These are phyloP conservation scores for Dufourea novaeangliae DNA, from an alignment of 1,140 invertebrate genomes.

Conservation along the genomic window DNA sequence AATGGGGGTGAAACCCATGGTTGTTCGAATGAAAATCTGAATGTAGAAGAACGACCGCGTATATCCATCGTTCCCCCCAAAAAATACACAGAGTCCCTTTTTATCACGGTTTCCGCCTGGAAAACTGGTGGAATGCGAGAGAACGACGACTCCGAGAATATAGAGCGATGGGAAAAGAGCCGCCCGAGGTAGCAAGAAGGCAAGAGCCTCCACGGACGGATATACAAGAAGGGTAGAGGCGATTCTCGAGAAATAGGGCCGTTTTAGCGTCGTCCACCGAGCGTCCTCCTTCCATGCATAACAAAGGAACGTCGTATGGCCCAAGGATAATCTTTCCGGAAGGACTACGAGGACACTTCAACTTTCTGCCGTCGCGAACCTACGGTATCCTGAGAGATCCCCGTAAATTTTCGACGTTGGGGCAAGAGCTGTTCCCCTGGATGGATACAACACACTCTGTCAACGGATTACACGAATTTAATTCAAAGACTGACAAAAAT, in stretches of 20 bases:
- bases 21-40: background rate
- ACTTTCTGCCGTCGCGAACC: background rate
- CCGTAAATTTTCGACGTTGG: constrained; percentile 3
- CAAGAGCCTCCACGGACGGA: constrained; percentile 11
- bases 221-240: constrained; percentile 26
- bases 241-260: constrained; percentile 40
- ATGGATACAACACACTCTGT: no score
- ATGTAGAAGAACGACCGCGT: background rate
- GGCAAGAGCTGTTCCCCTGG: no score
- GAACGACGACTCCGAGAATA: constrained; percentile 24
- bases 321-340: constrained; percentile 31
- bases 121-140: constrained; percentile 10
- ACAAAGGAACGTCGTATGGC: constrained; percentile 29
- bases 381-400: background rate
- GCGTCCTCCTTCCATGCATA: constrained; percentile 43
- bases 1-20: background rate
- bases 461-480: background rate
- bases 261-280: constrained; percentile 40
- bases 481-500: background rate
- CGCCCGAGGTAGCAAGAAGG: background rate
- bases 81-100: background rate
- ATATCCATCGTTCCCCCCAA: background rate
- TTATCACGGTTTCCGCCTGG: background rate
- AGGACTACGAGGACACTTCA: constrained; percentile 6
- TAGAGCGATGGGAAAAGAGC: constrained; percentile 12